Base-by-base conservation (phyloP, 2,113 vertebrate genomes). In the Illadopsis cleaveri region DNA sequence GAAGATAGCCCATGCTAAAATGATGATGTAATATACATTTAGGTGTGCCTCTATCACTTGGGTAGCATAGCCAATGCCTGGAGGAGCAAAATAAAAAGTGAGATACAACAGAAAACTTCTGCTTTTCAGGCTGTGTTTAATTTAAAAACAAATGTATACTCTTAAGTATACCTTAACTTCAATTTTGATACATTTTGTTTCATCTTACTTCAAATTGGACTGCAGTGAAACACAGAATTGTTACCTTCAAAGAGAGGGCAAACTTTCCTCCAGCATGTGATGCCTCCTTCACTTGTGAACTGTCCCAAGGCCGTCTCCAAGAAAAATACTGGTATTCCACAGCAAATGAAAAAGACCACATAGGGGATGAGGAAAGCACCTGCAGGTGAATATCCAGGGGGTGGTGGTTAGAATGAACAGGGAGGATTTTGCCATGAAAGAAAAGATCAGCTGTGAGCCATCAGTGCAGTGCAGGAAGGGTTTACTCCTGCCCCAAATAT, bases 291-390 rank as follows among this genome's bases (percentile, higher is more conserved):
- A 30, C 99, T 99, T 9, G 99, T 99, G 91, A 99, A 99, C 95
- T 99, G 99, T 42, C 99, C 99, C 97, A 99, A 94, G 37, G 99
- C 99, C 0, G 99, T 99, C 97, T 99, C 99, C 98, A 99, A 92
- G 98, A 99, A 99, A 98, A 99, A 99, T 4, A 99, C 99, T 1
- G 99, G 99, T 94, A 99, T 99, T n/a, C 99, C 99, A 93, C 99
- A 99, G 97, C 99, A 99, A 69, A 99, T 96, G 54, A 99, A 99
- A 97, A 99, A 99, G 57, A 99, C 98, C 96, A 99, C 99, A 11
- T 99, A 99, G 1, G 99, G 99, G 83, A 99, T 99, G 90, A 99
- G 99, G 97, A 99, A 99, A 10, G 99, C 99, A 97, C 99, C 99
- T 99, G 83, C 20, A 95, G 95, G 44, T 18, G 94, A 79, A 73